Evolutionary conservation across 2,113 vertebrate species (phyloP).

Genomic region (Chunga burmeisteri): DNA sequence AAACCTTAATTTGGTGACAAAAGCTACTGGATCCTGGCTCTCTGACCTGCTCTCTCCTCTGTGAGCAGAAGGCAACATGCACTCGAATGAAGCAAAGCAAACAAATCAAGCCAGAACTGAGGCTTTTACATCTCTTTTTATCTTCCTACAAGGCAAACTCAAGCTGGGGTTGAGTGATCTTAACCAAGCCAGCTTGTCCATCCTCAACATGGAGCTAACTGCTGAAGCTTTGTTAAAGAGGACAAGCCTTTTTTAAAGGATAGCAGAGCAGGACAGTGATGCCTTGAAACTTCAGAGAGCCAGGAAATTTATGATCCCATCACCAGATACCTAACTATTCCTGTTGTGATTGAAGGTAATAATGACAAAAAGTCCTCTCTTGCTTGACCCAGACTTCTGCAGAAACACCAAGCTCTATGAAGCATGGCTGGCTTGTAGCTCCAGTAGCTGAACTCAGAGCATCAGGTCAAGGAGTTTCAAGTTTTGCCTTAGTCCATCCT

Average conservation of each 20-base stretch:
- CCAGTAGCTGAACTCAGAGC: conserved; percentile 22
- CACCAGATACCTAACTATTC: neutral
- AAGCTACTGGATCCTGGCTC: neutral
- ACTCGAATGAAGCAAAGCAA: neutral
- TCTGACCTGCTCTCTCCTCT: neutral
- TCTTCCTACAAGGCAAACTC: neutral
- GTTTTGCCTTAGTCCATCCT: neutral
- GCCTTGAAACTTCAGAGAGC: neutral
- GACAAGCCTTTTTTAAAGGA: neutral
- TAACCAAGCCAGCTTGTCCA: neutral
- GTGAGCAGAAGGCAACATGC: neutral
- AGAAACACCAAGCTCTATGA: neutral
- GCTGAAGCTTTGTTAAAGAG: neutral
- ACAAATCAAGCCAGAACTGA: neutral
- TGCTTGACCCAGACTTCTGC: neutral
- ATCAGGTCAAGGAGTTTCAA: conserved; percentile 15
- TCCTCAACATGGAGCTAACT: neutral
- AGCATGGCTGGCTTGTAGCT: conserved; percentile 8
- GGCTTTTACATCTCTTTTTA: neutral
- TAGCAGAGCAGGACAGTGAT: neutral
- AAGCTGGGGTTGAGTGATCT: neutral
- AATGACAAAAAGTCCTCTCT: neutral
- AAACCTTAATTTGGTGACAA: neutral
- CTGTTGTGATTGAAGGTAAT: neutral
- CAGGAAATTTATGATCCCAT: conserved; percentile 20